These are phyloP conservation scores for Folsomia candida DNA, from an alignment of 2,888 invertebrate genomes.

Conservation along the genomic window DNA sequence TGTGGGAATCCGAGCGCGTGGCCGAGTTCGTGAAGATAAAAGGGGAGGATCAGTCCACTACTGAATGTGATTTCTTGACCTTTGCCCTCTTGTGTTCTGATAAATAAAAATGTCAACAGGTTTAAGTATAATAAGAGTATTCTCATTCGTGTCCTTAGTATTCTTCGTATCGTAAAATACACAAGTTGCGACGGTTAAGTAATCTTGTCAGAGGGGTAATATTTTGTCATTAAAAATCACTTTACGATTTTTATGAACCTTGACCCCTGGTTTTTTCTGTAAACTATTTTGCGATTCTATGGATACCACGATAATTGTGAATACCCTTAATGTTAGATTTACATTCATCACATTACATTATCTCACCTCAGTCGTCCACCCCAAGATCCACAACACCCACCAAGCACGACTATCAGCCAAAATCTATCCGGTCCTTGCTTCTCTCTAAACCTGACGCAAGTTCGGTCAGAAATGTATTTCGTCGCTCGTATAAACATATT, in stretches of 20 bases:
- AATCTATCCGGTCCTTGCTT: neutral
- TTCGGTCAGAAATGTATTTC: conserved; percentile 1
- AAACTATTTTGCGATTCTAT: neutral
- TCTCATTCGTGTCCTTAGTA: no score
- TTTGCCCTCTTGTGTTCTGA: neutral
- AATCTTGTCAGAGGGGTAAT: no score
- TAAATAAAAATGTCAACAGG: no score
- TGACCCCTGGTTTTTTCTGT: no score
- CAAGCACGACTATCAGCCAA: neutral
- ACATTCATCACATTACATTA: neutral
- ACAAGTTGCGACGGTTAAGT: no score
- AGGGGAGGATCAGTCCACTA: neutral
- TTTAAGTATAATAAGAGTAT: no score
- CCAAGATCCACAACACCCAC: conserved; percentile 10
- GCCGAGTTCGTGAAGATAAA: conserved; percentile 10
- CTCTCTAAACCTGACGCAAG: neutral
- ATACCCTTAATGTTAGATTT: no score
- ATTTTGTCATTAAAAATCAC: no score
- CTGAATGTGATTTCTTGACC: conserved; percentile 2
- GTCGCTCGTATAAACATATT: conserved; percentile 3
- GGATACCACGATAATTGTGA: neutral
- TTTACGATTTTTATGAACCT: no score
- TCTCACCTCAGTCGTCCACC: conserved; percentile 6
- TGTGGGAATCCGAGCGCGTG: conserved; percentile 3
- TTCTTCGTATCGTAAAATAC: no score